Evolutionary conservation across 2,888 invertebrate genomes (phyloP), one percentile per base, ranked within the genome.

Genomic region (Catocala sponsa): DNA sequence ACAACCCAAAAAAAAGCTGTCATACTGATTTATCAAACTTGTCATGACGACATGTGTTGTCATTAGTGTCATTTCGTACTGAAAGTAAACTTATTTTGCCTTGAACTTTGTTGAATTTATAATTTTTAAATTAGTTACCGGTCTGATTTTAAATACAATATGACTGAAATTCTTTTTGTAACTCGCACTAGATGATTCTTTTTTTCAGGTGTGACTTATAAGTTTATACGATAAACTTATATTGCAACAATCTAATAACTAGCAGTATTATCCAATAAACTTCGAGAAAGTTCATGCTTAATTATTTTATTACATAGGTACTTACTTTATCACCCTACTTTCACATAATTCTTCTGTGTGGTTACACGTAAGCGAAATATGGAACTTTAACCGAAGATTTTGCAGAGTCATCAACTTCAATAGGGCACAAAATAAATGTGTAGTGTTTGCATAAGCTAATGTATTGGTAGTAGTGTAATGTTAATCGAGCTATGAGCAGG

Each of bases 201-300:
- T 11, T 42, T 5, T 10, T 42, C 38, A 38, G 38, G 4, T 38
- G 38, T 10, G 38, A 38, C 10, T 38, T 38, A 38, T 10, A 38
- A 38, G 25, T 25, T 25, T 25, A 25, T 2, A 25, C 25, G 38
- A 38, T 10, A 38, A 38, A 38, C 0, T 1, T 38, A 38, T 38
- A 6, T 10, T 38, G 38, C 6, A 9, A 11, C 11, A 9, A 25
- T 7, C 47, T 25, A 25, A 47, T 10, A 25, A 32, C 10, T 49
- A 33, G 33, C 43, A 11, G 13, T 4, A n/a, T 15, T 51, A 35
- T 50, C 25, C n/a, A 35, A 25, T 57, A 50, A 47, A 63, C 44
- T 55, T 68, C 35, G 35, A 68, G 72, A 75, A 75, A 73, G 76
- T 74, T 70, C 25, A 25, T 25, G n/a, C n/a, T n/a, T n/a, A 25